Base-by-base conservation (phyloP, 1,140 invertebrate genomes). In the Branchinecta lynchi region DNA sequence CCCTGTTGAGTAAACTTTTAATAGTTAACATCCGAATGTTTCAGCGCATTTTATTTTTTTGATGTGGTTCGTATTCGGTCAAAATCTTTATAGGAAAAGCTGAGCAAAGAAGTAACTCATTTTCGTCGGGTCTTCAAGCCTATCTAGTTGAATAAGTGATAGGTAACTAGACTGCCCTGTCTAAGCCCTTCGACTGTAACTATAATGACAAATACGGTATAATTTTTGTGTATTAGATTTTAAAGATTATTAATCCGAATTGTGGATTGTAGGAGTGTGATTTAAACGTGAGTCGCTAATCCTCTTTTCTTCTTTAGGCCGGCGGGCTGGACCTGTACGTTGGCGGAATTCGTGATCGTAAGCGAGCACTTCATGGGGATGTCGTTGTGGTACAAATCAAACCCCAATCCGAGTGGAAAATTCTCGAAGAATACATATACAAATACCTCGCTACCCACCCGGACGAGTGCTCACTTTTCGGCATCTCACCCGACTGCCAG, bases 301-400 rank as follows among this genome's bases (percentile, higher is more conserved):
- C 17, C 43, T 70, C 15, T 66, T 68, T 66, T n/a, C 10, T 44
- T 45, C 45, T 44, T 7, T 69, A 82, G 81, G 79, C 80, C 76
- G 81, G 79, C 21, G 74, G 74, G 69, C 77, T 77, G 72, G 83
- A 85, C 75, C 79, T 84, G 44, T 80, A 78, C 72, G 81, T 84
- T 72, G 72, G 73, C 70, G 81, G 81, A 44, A 75, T 80, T 73
- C 73, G 72, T 69, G 76, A 79, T 73, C 75, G 81, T 44, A 84
- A 84, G 74, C 72, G 81, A 69, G 81, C 83, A n/a, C 75, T 84
- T 44, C 81, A 84, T 75, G 79, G 81, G 17, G 83, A 84, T 75
- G 72, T 78, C n/a, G 83, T 85, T 17, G 79, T 77, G 69, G 80
- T 83, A 7, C 72, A 78, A 70, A 43, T 83, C 7, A 76, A 77